A percentile compares a stretch with the other conserved stretches of the same genome.
phyloP scores from a whole-genome alignment of 2,888 invertebrate species.

The Notodonta ziczac region DNA sequence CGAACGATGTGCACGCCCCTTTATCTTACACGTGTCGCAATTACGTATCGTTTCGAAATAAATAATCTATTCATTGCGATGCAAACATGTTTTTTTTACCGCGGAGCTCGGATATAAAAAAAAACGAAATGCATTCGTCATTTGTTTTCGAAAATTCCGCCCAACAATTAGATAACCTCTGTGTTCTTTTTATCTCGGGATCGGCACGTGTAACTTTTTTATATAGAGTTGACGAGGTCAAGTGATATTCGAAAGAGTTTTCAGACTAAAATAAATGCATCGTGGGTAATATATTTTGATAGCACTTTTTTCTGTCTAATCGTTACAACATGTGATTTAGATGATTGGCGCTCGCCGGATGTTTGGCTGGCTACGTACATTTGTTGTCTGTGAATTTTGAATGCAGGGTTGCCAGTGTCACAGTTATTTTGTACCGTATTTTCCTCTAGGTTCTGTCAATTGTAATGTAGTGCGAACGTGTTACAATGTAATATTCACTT shows the following conservation, averaged over 20 bases:
- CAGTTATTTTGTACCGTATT: background rate
- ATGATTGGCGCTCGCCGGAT: constrained; percentile 9
- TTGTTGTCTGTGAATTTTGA: constrained; percentile 8
- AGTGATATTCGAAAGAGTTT: constrained; percentile 12
- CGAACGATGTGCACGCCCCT: background rate
- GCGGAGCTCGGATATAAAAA: constrained; percentile 17
- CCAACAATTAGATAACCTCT: constrained; percentile 49
- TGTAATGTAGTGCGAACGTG: background rate
- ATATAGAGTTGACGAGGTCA: constrained; percentile 21
- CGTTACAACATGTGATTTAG: constrained; percentile 14
- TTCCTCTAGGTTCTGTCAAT: background rate
- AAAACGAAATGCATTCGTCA: constrained; percentile 62
- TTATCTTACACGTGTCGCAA: constrained; percentile 7
- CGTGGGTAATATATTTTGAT: constrained; percentile 8
- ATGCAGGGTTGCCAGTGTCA: background rate
- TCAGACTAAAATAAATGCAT: constrained; percentile 36
- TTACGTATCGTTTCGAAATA: constrained; percentile 1
- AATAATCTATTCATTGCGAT: constrained; percentile 11
- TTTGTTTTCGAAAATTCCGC: constrained; percentile 51
- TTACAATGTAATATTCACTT: background rate
- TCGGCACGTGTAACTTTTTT: constrained; percentile 59
- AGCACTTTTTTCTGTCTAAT: constrained; percentile 12
- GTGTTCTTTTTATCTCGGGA: constrained; percentile 33
- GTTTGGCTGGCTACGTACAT: constrained; percentile 14
- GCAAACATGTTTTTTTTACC: constrained; percentile 24